Percentiles rank a stretch among this genome's conserved stretches.
Conservation (phyloP, 2,888 invertebrate species). For the Drosophila trichaetosa region DNA sequence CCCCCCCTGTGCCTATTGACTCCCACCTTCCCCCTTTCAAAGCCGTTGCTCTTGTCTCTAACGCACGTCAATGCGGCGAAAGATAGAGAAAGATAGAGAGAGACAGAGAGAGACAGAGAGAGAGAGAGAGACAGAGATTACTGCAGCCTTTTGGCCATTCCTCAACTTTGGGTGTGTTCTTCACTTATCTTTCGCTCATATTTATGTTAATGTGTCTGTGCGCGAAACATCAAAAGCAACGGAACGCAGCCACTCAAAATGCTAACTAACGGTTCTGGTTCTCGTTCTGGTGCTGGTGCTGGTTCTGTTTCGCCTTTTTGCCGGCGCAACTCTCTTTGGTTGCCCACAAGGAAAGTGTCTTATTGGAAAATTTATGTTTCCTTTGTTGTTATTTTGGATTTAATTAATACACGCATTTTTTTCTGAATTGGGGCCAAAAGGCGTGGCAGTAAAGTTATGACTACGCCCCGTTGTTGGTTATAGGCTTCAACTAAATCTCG, state of each 20-base stretch:
- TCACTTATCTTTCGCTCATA: slow-evolving; percentile 75
- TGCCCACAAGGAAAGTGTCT: slow-evolving; percentile 66
- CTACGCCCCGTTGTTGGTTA: slow-evolving; percentile 20
- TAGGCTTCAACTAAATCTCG: slow-evolving; percentile 4
- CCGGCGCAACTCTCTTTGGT: slow-evolving; percentile 1
- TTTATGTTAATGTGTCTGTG: slow-evolving; percentile 72
- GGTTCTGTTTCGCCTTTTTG: slow-evolving; percentile 1
- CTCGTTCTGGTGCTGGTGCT: slow-evolving; percentile 6
- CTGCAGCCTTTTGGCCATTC: slow-evolving; percentile 46
- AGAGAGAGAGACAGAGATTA: slow-evolving; percentile 17
- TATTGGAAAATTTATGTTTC: slow-evolving; percentile 74
- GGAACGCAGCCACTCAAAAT: slow-evolving; percentile 47
- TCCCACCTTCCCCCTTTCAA: slow-evolving; percentile 18
- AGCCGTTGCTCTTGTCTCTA: slow-evolving; percentile 50
- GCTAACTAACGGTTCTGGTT: slow-evolving; percentile 51
- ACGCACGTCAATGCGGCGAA: slow-evolving; percentile 67
- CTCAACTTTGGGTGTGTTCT: slow-evolving; percentile 56
- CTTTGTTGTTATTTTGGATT: slow-evolving; percentile 61
- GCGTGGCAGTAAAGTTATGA: slow-evolving; percentile 6
- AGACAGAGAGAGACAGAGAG: slow-evolving; percentile 6
- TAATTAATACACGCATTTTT: slow-evolving; percentile 53
- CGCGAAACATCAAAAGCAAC: slow-evolving; percentile 74
- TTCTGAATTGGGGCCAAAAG: slow-evolving; percentile 19
- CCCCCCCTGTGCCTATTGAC: slow-evolving; percentile 33
- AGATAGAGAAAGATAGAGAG: background rate